These are phyloP conservation scores for Folsomia candida DNA, from an alignment of 2,888 invertebrate genomes.

Conservation along the genomic window DNA sequence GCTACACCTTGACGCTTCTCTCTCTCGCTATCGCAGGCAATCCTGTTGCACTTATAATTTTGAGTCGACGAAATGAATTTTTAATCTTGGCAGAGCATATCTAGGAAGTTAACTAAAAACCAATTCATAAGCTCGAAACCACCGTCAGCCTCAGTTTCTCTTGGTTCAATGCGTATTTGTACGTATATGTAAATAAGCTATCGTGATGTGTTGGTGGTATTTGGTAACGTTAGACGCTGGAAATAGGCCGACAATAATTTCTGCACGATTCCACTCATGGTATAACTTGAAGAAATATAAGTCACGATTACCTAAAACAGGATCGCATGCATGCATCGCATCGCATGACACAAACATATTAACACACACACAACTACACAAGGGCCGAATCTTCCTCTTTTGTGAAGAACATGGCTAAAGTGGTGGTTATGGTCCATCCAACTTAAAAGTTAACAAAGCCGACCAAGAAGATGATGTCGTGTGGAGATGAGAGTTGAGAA, in stretches of 20 bases:
- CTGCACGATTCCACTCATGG: background rate
- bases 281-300: background rate
- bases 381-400: background rate
- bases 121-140: too few relatives aligned
- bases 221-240: background rate
- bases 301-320: background rate
- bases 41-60: too few relatives aligned
- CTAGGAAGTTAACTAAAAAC: too few relatives aligned
- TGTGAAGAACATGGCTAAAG: background rate
- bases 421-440: background rate
- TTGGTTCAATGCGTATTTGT: background rate
- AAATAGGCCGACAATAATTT: background rate
- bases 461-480: background rate
- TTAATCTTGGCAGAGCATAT: too few relatives aligned
- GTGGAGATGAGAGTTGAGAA: constrained; percentile 6
- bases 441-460: background rate
- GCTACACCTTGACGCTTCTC: too few relatives aligned
- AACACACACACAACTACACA: background rate
- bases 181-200: too few relatives aligned
- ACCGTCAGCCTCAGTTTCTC: background rate
- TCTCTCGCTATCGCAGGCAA: too few relatives aligned
- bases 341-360: background rate
- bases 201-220: too few relatives aligned
- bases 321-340: background rate
- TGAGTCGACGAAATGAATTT: too few relatives aligned